Evolutionary conservation across 2,888 invertebrate species (phyloP), one percentile per base, ranked within the genome.

Genomic region (Drosophila mettleri): DNA sequence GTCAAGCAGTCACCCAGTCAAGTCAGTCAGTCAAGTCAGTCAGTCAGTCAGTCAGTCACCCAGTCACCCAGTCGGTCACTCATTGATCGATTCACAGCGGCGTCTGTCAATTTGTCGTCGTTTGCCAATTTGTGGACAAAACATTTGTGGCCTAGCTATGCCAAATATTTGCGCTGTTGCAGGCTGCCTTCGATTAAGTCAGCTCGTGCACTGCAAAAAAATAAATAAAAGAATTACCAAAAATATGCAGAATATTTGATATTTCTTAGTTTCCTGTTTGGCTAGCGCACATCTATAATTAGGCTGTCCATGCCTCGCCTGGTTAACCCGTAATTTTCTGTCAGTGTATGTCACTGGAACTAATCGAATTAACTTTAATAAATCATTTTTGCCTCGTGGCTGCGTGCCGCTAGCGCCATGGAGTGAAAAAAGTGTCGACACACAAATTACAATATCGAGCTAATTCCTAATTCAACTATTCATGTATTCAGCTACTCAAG

Each of bases 161-260:
- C 88, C 88, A 84, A 84, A 84, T 84, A 88, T 84, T 84, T 88
- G 86, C 59, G 31, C 41, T 43, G 66, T 53, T 69, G 73, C 68
- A 72, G 59, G 38, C 63, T 60, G 74, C 66, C 62, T 77, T 74
- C 69, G 84, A 82, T 86, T 82, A 78, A 72, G 71, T 53, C 55
- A 53, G 51, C 39, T 49, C 43, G 53, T 66, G 57, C 57, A 70
- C 77, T 65, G 43, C 6, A 10, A 43, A 24, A 51, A 59, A n/a
- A n/a, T n/a, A n/a, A n/a, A n/a, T n/a, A n/a, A n/a, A n/a, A n/a
- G n/a, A n/a, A 65, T 29, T n/a, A 3, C 16, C 10, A 14, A 45
- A 43, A 12, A 12, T 16, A 24, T 6, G 12, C 22, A 10, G 24
- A 4, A 29, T 29, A 18, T 38, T 24, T 22, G n/a, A 33, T 29